Evolutionary conservation across 64 coral and sea anemone genomes (phyloP).

Genomic region (Stichodactyla mertensii): DNA sequence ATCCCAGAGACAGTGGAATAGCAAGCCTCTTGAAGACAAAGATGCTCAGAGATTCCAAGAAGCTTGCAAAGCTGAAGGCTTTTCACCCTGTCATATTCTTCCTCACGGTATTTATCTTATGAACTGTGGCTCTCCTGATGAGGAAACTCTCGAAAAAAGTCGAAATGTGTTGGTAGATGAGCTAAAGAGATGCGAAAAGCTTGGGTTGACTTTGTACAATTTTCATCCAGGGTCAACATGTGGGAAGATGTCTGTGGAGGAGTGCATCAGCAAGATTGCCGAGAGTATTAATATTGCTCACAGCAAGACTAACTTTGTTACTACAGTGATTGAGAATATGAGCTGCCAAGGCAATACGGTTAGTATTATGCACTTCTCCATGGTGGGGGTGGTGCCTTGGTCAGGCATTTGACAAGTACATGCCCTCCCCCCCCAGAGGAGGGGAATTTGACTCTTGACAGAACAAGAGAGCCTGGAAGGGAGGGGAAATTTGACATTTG

Average conservation of each 20-base stretch:
- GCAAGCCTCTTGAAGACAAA: slow-evolving; percentile 78
- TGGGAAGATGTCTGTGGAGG: slow-evolving; percentile 80
- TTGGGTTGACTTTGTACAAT: slow-evolving; percentile 85
- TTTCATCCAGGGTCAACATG: slow-evolving; percentile 95
- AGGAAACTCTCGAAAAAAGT: slow-evolving; percentile 84
- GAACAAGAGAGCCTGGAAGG: no score
- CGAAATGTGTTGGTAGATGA: slow-evolving; percentile 78
- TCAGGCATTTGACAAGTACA: no score
- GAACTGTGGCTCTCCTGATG: slow-evolving; percentile 91
- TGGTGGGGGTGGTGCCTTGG: no score
- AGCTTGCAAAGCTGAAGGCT: slow-evolving; percentile 48
- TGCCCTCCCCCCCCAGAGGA: no score
- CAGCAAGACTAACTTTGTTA: slow-evolving; percentile 70
- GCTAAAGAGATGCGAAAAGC: slow-evolving; percentile 79
- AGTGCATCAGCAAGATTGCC: slow-evolving; percentile 72
- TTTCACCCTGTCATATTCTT: slow-evolving; percentile 64
- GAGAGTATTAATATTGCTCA: slow-evolving; percentile 90
- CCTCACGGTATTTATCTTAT: slow-evolving; percentile 92
- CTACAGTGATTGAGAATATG: slow-evolving; percentile 93
- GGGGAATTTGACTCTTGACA: no score
- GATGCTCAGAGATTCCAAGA: slow-evolving; percentile 61
- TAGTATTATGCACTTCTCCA: background rate
- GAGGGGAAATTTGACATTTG: no score
- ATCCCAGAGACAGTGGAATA: slow-evolving; percentile 77
- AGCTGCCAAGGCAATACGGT: slow-evolving; percentile 94